Evolutionary conservation across 2,113 vertebrate species (phyloP).

Genomic region (Asarcornis scutulata): DNA sequence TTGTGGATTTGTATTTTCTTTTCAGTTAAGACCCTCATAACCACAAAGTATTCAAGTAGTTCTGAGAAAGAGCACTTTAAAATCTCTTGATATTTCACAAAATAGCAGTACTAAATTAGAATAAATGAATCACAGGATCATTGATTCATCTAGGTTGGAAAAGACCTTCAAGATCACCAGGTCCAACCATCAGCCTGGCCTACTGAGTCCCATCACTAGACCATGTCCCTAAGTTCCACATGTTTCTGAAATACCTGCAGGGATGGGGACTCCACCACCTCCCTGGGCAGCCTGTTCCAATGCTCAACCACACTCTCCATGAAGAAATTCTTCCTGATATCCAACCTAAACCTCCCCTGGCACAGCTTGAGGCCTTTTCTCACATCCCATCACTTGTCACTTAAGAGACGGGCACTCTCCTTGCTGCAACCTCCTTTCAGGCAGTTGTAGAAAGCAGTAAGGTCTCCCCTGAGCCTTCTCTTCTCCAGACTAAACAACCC

Average conservation of each 20-base stretch:
- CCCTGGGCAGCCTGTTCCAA: not conserved
- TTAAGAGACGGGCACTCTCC: not conserved
- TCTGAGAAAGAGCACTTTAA: not conserved
- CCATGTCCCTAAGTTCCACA: not conserved
- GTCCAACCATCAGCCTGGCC: not conserved
- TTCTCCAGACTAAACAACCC: not conserved
- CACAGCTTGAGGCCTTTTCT: not conserved
- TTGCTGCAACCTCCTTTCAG: not conserved
- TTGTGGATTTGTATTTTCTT: not conserved
- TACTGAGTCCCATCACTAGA: not conserved
- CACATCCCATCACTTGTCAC: not conserved
- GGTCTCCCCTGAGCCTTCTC: not conserved
- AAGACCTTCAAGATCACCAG: not conserved
- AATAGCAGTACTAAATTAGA: not conserved
- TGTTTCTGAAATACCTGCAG: not conserved
- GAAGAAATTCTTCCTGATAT: not conserved
- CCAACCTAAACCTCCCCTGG: not conserved
- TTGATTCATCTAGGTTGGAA: not conserved
- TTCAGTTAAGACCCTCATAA: not conserved
- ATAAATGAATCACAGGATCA: not conserved
- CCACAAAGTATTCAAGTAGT: not conserved
- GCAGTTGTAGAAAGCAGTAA: not conserved
- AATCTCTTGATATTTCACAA: not conserved
- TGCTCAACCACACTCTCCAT: not conserved
- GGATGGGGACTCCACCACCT: not conserved